These are phyloP conservation scores for Ammospiza caudacuta DNA, from an alignment of 2,113 vertebrate species.

Conservation along the genomic window DNA sequence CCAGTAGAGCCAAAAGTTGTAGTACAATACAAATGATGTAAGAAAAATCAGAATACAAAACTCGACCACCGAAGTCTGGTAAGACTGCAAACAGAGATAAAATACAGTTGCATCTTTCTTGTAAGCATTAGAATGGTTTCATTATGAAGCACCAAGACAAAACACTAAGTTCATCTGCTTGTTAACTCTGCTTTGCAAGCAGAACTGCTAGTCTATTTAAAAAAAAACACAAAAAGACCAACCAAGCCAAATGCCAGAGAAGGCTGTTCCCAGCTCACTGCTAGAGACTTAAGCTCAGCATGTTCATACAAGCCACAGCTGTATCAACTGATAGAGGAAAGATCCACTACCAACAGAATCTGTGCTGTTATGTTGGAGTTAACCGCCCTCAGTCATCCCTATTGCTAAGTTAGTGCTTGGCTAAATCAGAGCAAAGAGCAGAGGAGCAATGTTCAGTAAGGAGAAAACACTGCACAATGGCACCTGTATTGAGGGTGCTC, in stretches of 20 bases:
- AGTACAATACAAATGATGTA: not conserved
- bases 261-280: not conserved
- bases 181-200: not conserved
- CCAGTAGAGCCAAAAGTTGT: not conserved
- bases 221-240: not conserved
- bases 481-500: not conserved
- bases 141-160: not conserved
- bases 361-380: not conserved
- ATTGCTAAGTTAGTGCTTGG: not conserved
- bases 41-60: not conserved
- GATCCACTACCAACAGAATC: not conserved
- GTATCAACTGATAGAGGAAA: not conserved
- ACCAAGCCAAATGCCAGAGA: not conserved
- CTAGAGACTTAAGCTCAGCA: not conserved
- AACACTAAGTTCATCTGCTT: not conserved
- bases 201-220: not conserved
- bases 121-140: not conserved
- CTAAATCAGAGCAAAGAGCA: not conserved
- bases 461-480: not conserved
- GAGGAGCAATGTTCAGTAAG: rapidly evolving
- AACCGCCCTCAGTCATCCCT: not conserved
- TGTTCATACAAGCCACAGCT: not conserved
- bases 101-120: not conserved
- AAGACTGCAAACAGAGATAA: not conserved
- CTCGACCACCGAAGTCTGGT: not conserved